These are phyloP conservation scores for Nestor notabilis DNA, from an alignment of 2,113 vertebrate genomes.

Conservation along the genomic window DNA sequence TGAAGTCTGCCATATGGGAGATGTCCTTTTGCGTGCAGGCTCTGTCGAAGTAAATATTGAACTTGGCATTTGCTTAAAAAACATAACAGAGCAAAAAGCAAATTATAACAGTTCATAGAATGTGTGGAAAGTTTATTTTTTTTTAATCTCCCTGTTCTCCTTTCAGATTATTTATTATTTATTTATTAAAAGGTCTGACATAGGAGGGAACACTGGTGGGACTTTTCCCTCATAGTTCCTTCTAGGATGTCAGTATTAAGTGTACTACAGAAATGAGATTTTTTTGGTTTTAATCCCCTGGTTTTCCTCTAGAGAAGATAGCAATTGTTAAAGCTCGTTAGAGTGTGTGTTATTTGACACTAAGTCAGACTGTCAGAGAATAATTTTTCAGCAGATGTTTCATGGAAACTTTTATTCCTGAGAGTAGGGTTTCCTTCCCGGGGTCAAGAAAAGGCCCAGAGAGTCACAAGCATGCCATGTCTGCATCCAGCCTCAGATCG, in stretches of 20 bases:
- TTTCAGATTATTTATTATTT: conserved; percentile 11
- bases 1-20: conserved; percentile 15
- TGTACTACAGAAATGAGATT: not conserved
- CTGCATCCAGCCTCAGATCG: not conserved
- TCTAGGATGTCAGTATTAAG: not conserved
- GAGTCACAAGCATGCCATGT: not conserved
- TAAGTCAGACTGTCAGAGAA: not conserved
- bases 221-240: not conserved
- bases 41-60: conserved; percentile 34
- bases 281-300: not conserved
- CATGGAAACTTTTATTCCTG: conserved; percentile 35
- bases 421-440: not conserved
- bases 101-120: not conserved
- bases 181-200: not conserved
- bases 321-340: not conserved
- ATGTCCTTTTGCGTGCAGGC: not conserved
- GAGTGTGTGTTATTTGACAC: not conserved
- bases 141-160: not conserved
- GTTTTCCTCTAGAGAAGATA: not conserved
- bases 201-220: not conserved
- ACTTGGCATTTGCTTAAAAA: conserved; percentile 41
- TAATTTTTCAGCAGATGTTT: conserved; percentile 13
- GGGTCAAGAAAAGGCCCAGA: not conserved
- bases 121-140: conserved; percentile 36
- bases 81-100: not conserved